Percentiles rank a stretch among this genome's conserved stretches.
These are phyloP conservation scores for Helostoma temminkii DNA, from an alignment of 2,797 vertebrate genomes.

Conservation along the genomic window DNA sequence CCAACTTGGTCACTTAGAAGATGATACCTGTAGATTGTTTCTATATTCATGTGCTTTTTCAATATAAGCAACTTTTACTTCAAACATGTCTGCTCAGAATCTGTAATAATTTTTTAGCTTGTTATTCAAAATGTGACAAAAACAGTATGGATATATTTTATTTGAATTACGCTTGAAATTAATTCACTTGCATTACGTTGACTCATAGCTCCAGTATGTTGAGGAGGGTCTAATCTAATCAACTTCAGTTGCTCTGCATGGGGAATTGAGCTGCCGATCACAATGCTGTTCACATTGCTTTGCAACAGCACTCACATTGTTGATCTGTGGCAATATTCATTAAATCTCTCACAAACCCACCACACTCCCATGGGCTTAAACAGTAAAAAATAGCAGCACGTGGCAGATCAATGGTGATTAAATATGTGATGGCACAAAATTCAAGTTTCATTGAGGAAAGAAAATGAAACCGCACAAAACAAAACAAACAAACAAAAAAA, in stretches of 20 bases:
- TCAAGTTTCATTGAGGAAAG: background rate
- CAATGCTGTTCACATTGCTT: constrained; percentile 39
- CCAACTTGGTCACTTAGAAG: no score
- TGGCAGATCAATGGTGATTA: constrained; percentile 24
- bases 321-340: constrained; percentile 43
- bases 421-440: constrained; percentile 25
- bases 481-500: no score
- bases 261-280: constrained; percentile 31
- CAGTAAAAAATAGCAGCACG: constrained; percentile 18
- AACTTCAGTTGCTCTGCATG: constrained; percentile 32
- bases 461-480: constrained; percentile 21
- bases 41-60: constrained; percentile 6
- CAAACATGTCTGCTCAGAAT: background rate
- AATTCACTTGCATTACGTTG: constrained; percentile 33
- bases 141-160: constrained; percentile 15
- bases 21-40: background rate
- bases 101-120: background rate
- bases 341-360: constrained; percentile 40
- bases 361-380: constrained; percentile 29
- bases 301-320: constrained; percentile 47
- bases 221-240: constrained; percentile 45
- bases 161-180: constrained; percentile 32
- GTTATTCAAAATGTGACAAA: constrained; percentile 9
- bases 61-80: constrained; percentile 8
- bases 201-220: constrained; percentile 25